Percentiles rank a stretch among this genome's conserved stretches.
phyloP scores from a whole-genome alignment of 2,888 invertebrate genomes.

The Cephus sareptanus region DNA sequence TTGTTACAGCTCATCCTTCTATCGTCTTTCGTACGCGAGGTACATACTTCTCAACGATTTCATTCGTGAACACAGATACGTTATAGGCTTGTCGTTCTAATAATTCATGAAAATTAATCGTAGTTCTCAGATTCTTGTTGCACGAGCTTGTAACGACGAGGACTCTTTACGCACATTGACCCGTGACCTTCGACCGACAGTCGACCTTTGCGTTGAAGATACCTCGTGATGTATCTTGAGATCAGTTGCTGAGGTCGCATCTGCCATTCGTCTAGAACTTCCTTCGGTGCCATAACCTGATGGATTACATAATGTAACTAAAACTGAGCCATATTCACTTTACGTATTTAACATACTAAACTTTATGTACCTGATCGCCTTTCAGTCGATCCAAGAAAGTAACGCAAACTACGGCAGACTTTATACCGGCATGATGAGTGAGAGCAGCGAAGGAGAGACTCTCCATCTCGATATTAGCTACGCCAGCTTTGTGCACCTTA shows the following conservation, averaged over 20 bases:
- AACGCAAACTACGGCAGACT: constrained; percentile 94
- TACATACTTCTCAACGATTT: not conserved
- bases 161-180: constrained; percentile 85
- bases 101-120: constrained; percentile 71
- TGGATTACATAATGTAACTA: not conserved
- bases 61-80: constrained; percentile 3
- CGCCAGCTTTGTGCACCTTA: constrained; percentile 79
- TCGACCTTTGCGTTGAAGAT: constrained; percentile 83
- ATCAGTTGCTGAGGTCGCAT: constrained; percentile 87
- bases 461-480: constrained; percentile 98
- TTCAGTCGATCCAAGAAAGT: constrained; percentile 91
- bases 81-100: not conserved
- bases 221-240: constrained; percentile 83
- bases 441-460: constrained; percentile 92
- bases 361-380: constrained; percentile 85
- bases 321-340: not conserved
- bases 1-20: not conserved
- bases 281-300: constrained; percentile 87
- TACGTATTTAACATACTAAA: not conserved
- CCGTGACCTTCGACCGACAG: constrained; percentile 79
- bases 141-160: constrained; percentile 87
- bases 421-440: constrained; percentile 92
- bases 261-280: constrained; percentile 92
- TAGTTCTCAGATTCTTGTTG: constrained; percentile 92
- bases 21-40: not conserved